These are phyloP conservation scores for Tragelaphus scriptus DNA, from an alignment of 2,113 vertebrate genomes.

Conservation along the genomic window DNA sequence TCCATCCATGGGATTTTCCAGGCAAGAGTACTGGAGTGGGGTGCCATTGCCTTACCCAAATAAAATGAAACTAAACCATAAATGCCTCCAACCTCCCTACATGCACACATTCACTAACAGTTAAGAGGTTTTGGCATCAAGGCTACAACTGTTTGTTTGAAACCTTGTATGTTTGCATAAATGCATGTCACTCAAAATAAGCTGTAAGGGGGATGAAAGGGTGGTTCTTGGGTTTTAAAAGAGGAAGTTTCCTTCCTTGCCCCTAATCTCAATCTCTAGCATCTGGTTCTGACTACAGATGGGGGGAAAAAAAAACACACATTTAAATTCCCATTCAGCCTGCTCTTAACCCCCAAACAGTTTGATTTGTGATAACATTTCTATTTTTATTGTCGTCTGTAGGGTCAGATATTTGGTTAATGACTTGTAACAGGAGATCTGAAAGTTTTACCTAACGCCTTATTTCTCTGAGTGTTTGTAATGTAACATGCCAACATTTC, in stretches of 20 bases:
- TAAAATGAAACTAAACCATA: not conserved
- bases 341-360: not conserved
- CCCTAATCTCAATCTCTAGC: conserved; percentile 14
- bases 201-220: not conserved
- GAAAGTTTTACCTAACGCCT: not conserved
- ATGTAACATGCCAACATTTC: not conserved
- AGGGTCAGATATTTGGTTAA: conserved; percentile 44
- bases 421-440: not conserved
- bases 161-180: conserved; percentile 49
- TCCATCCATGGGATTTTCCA: too few species aligned
- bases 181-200: conserved; percentile 17
- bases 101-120: not conserved
- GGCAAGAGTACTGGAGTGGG: too few species aligned
- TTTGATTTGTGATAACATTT: conserved; percentile 47
- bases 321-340: not conserved
- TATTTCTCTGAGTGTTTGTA: not conserved
- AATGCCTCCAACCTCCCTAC: not conserved
- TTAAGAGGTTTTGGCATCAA: not conserved
- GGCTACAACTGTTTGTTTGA: conserved; percentile 23
- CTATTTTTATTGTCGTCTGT: conserved; percentile 34
- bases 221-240: conserved; percentile 53
- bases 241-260: conserved; percentile 46
- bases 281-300: conserved; percentile 49
- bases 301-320: not conserved
- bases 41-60: not conserved